A percentile compares a stretch with the other conserved stretches of the same genome.
Evolutionary conservation across 2,888 invertebrate species (phyloP).

Genomic region (Zeuzera pyrina): DNA sequence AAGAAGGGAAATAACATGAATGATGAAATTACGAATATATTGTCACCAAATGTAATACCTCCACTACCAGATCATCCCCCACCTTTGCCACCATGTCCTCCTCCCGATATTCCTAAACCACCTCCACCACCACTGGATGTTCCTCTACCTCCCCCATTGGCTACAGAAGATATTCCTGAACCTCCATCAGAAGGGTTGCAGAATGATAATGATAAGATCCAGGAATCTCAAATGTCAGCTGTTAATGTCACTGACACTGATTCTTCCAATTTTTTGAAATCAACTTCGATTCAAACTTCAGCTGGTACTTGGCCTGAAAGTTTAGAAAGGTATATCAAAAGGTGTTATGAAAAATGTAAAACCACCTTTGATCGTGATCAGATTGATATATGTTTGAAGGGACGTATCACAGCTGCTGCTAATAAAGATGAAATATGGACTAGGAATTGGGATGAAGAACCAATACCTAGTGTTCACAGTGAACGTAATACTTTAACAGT

Average conservation of each 20-base stretch:
- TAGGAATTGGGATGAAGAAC: constrained; percentile 96
- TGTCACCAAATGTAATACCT: constrained; percentile 38
- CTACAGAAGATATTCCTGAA: constrained; percentile 52
- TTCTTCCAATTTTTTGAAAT: constrained; percentile 42
- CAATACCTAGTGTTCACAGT: constrained; percentile 90
- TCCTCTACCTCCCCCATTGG: constrained; percentile 58
- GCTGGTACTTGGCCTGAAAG: constrained; percentile 84
- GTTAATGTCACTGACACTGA: constrained; percentile 22
- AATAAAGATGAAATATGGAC: constrained; percentile 89
- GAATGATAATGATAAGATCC: constrained; percentile 21
- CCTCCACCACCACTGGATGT: constrained; percentile 44
- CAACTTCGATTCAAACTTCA: constrained; percentile 43
- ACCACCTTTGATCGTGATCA: constrained; percentile 93
- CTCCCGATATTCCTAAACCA: constrained; percentile 54
- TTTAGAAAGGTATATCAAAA: constrained; percentile 89
- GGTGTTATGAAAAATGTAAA: constrained; percentile 93
- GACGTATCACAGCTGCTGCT: constrained; percentile 92
- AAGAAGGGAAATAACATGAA: constrained; percentile 78
- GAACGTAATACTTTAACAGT: constrained; percentile 80
- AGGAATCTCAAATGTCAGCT: constrained; percentile 30
- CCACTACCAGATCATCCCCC: constrained; percentile 74
- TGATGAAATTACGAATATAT: constrained; percentile 54
- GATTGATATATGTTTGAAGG: constrained; percentile 94
- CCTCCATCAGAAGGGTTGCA: constrained; percentile 44
- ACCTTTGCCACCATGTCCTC: constrained; percentile 65